Conservation (phyloP, 1,140 invertebrate genomes). For the Vanessa tameamea region DNA sequence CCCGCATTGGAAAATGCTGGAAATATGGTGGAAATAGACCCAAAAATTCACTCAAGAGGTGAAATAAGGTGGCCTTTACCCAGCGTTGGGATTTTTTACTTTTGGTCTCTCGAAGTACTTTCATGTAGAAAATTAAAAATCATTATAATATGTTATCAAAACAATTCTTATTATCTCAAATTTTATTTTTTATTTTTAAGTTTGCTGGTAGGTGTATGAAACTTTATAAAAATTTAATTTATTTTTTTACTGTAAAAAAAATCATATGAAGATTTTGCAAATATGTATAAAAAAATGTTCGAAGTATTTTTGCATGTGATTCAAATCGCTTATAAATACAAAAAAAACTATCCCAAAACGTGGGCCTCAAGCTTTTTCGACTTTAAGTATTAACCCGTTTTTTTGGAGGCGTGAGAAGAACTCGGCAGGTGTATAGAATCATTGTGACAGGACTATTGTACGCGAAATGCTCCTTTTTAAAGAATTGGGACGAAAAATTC, state of each 20-base stretch:
- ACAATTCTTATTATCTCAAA: too few relatives aligned
- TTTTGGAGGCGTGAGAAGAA: conserved; percentile 56
- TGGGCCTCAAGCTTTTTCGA: conserved; percentile 5
- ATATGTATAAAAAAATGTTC: background rate
- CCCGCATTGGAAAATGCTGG: too few relatives aligned
- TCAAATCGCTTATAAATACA: background rate
- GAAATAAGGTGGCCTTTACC: too few relatives aligned
- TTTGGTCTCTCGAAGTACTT: too few relatives aligned
- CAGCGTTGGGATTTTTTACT: too few relatives aligned
- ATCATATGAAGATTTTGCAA: background rate
- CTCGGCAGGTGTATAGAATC: conserved; percentile 45
- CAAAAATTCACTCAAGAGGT: too few relatives aligned
- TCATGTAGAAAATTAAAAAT: too few relatives aligned
- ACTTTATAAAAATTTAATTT: background rate
- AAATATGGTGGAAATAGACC: too few relatives aligned
- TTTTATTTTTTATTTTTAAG: too few relatives aligned
- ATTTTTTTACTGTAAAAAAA: background rate
- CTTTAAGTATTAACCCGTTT: conserved; percentile 51
- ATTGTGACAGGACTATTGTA: conserved; percentile 26
- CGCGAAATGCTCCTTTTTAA: background rate
- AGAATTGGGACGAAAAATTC: conserved; percentile 2
- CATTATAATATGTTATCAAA: too few relatives aligned
- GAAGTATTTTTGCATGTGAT: background rate
- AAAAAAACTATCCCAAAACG: background rate
- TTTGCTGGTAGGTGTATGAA: too few relatives aligned